A percentile compares a stretch with the other conserved stretches of the same genome.
Conservation (phyloP, 2,888 invertebrate species). For the Drosophila anomelani region DNA sequence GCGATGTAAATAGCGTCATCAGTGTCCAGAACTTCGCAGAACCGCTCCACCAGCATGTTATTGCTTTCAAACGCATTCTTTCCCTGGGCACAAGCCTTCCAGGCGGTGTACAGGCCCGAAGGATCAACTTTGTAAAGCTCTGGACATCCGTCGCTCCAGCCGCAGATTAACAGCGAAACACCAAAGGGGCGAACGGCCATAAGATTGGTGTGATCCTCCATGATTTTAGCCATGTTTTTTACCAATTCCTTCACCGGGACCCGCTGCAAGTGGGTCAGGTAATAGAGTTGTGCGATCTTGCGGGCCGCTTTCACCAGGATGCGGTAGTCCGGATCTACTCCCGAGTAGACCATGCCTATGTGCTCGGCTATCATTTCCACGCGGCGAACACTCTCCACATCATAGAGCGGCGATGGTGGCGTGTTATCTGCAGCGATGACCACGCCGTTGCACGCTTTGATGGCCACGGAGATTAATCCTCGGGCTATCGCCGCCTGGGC, state of each 20-base stretch:
- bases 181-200: slow-evolving; percentile 99
- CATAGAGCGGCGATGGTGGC: slow-evolving; percentile 97
- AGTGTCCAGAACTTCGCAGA: slow-evolving; percentile 96
- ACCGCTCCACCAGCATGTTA: slow-evolving; percentile 98
- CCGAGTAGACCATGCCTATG: slow-evolving; percentile 99
- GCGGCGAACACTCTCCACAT: slow-evolving; percentile 98
- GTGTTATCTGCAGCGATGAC: slow-evolving; percentile 99
- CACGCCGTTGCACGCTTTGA: slow-evolving; percentile 99
- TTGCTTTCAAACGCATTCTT: slow-evolving; percentile 99
- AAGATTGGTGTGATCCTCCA: slow-evolving; percentile 99
- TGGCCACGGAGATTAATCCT: slow-evolving; percentile 99
- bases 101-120: slow-evolving; percentile 99
- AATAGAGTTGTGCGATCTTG: slow-evolving; percentile 98
- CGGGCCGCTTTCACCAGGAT: slow-evolving; percentile 95
- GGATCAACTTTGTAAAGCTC: slow-evolving; percentile 99
- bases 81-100: slow-evolving; percentile 99
- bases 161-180: slow-evolving; percentile 97
- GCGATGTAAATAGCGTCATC: slow-evolving; percentile 99
- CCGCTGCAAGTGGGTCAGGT: slow-evolving; percentile 94
- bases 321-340: slow-evolving; percentile 96
- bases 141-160: slow-evolving; percentile 97
- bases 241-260: slow-evolving; percentile 99
- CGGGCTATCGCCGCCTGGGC: slow-evolving; percentile 99
- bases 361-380: slow-evolving; percentile 98
- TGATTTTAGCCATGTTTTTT: slow-evolving; percentile 97